A percentile compares a stretch with the other conserved stretches of the same genome.
Conservation (phyloP, 2,797 vertebrate genomes). For the Myiotriccus ornatus region DNA sequence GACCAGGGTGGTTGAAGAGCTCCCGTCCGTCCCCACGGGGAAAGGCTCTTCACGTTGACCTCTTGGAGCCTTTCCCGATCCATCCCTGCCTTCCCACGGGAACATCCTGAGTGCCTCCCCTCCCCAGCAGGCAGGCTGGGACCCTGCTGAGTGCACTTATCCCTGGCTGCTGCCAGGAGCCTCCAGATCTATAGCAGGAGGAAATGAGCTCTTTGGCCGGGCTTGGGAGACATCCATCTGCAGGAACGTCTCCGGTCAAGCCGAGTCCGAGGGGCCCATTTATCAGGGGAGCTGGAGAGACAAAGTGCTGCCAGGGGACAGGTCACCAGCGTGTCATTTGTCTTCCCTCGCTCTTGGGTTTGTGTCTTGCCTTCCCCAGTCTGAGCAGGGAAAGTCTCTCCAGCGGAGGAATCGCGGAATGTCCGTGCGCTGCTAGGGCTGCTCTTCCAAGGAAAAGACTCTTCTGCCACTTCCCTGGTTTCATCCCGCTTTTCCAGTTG, state of each 20-base stretch:
- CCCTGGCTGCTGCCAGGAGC: neutral
- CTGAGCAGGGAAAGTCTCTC: neutral
- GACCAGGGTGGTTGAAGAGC: neutral
- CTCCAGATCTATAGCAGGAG: conserved; percentile 42
- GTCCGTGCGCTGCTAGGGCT: neutral
- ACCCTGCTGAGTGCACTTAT: conserved; percentile 51
- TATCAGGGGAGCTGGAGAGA: neutral
- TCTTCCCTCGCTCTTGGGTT: neutral
- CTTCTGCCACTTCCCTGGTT: neutral
- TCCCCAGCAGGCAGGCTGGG: neutral
- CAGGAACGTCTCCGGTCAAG: neutral
- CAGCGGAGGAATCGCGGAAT: accelerated
- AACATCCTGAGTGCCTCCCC: conserved; percentile 6
- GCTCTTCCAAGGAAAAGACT: neutral
- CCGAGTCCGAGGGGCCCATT: neutral
- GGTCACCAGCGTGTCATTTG: neutral
- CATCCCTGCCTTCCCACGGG: neutral
- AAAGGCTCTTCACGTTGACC: neutral
- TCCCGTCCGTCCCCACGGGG: neutral
- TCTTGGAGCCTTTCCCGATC: neutral
- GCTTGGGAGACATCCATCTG: conserved; percentile 13
- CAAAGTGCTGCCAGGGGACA: neutral
- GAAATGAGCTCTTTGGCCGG: conserved; percentile 54
- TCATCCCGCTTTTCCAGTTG: neutral
- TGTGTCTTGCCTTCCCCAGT: neutral